Conservation (phyloP, 2,888 invertebrate genomes). For the Apodemia mormo region DNA sequence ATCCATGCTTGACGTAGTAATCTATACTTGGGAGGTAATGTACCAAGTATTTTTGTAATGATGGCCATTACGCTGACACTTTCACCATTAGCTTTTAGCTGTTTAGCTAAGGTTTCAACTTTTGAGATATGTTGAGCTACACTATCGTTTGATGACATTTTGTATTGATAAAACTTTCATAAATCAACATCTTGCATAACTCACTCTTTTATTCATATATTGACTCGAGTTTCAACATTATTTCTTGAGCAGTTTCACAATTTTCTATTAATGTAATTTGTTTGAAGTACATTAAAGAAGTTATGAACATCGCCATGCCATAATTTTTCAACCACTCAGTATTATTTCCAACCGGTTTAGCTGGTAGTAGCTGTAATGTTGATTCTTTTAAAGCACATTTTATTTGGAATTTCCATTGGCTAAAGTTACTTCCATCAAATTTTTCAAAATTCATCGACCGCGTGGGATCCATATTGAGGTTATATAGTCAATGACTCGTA, state of each 20-base stretch:
- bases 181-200: conserved; percentile 31
- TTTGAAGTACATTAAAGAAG: too few species aligned
- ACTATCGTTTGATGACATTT: conserved; percentile 29
- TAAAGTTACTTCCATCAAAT: conserved; percentile 25
- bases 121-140: conserved; percentile 24
- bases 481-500: background rate
- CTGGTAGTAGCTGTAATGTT: conserved; percentile 23
- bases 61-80: conserved; percentile 36
- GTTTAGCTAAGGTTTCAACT: conserved; percentile 27
- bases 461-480: conserved; percentile 15
- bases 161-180: conserved; percentile 22
- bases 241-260: conserved; percentile 27
- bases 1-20: too few species aligned
- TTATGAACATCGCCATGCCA: conserved; percentile 34
- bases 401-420: conserved; percentile 37
- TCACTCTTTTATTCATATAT: conserved; percentile 24
- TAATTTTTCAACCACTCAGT: conserved; percentile 30
- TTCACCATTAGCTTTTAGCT: conserved; percentile 38
- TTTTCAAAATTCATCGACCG: conserved; percentile 17
- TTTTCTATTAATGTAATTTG: conserved; percentile 27
- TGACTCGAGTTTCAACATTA: conserved; percentile 29
- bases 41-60: too few species aligned
- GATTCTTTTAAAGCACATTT: conserved; percentile 34
- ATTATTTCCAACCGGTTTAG: conserved; percentile 21
- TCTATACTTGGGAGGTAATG: too few species aligned